A percentile compares a stretch with the other conserved stretches of the same genome.
These are phyloP conservation scores for Sinohyriopsis cumingii DNA, from an alignment of 2,888 invertebrate genomes.

Conservation along the genomic window DNA sequence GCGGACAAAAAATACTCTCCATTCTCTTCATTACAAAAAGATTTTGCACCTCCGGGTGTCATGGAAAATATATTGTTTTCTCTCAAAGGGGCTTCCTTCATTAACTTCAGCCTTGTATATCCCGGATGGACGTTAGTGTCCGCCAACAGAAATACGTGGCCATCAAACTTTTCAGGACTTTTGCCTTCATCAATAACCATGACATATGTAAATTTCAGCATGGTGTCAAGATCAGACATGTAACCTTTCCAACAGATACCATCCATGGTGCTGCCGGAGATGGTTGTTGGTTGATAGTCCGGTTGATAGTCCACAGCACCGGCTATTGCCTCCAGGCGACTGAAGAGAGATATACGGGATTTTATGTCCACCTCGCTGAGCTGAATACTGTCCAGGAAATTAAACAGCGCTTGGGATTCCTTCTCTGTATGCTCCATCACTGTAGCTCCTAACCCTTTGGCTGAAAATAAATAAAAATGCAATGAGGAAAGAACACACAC, in stretches of 20 bases:
- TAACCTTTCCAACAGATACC: conserved; percentile 16
- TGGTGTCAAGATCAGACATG: conserved; percentile 15
- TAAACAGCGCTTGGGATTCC: conserved; percentile 4
- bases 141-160: conserved; percentile 5
- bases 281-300: conserved; percentile 10
- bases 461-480: too few species aligned
- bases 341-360: conserved; percentile 9
- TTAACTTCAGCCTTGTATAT: conserved; percentile 6
- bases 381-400: conserved; percentile 9
- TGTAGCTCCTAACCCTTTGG: neutral
- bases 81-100: conserved; percentile 4
- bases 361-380: conserved; percentile 6
- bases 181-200: conserved; percentile 1
- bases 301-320: conserved; percentile 13
- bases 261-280: conserved; percentile 15
- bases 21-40: conserved; percentile 10
- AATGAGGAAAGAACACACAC: too few species aligned
- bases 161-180: neutral
- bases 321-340: conserved; percentile 9
- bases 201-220: conserved; percentile 11
- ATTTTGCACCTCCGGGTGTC: conserved; percentile 12
- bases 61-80: conserved; percentile 15
- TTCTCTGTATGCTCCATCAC: neutral
- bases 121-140: conserved; percentile 9
- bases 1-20: conserved; percentile 6